Percentiles rank a stretch among this genome's conserved stretches.
These are phyloP conservation scores for human DNA, from an alignment of 2,113 vertebrate genomes.

Conservation along the genomic window GRCh38 chr1:195501501-195502000, in stretches of 20 bases:
- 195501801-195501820: background rate
- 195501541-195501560: background rate
- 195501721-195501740: background rate
- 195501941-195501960: background rate
- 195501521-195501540: background rate
- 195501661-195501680: background rate
- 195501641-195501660: background rate
- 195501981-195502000: too few species aligned
- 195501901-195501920: background rate
- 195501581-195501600: background rate
- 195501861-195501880: background rate
- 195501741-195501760: background rate
- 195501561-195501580: background rate
- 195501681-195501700: background rate
- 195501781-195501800: background rate
- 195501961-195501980: too few species aligned
- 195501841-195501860: background rate
- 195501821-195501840: background rate
- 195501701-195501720: background rate
- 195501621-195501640: background rate
- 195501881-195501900: background rate
- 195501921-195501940: background rate
- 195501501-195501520: background rate
- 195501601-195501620: background rate
- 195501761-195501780: background rate